These are phyloP conservation scores for Drosophila lacteicornis DNA, from an alignment of 1,140 invertebrate species.

Conservation along the genomic window DNA sequence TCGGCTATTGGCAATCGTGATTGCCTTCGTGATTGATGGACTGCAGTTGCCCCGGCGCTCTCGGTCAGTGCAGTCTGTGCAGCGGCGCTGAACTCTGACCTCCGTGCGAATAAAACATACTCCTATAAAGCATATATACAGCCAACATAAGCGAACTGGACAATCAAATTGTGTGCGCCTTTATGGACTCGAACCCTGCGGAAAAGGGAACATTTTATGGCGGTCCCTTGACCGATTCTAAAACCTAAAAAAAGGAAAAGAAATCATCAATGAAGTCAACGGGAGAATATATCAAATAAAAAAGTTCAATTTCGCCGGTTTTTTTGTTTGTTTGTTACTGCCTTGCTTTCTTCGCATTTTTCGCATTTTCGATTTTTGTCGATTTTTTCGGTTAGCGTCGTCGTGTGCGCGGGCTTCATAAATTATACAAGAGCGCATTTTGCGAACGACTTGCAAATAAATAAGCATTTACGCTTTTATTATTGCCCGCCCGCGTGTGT, in stretches of 20 bases:
- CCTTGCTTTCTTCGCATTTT: constrained; percentile 11
- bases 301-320: constrained; percentile 69
- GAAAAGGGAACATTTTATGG: constrained; percentile 56
- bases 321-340: constrained; percentile 20
- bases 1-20: constrained; percentile 52
- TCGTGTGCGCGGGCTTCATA: constrained; percentile 78
- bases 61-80: constrained; percentile 66
- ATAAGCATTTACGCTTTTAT: constrained; percentile 83
- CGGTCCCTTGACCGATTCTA: constrained; percentile 60
- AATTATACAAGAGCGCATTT: constrained; percentile 80
- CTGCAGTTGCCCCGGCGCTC: constrained; percentile 58
- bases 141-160: constrained; percentile 10
- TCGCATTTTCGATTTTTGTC: constrained; percentile 11
- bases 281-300: constrained; percentile 42
- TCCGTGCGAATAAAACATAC: neutral
- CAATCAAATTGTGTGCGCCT: constrained; percentile 61
- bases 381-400: constrained; percentile 24
- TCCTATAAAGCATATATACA: neutral
- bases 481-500: constrained; percentile 63
- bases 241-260: constrained; percentile 16
- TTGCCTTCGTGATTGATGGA: constrained; percentile 71
- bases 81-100: constrained; percentile 22
- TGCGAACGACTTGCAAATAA: constrained; percentile 80
- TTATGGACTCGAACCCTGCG: constrained; percentile 42
- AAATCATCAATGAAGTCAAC: constrained; percentile 39